Percentiles rank a stretch among this genome's conserved stretches.
These are phyloP conservation scores for Polyergus mexicanus DNA, from an alignment of 1,140 invertebrate genomes.

Conservation along the genomic window DNA sequence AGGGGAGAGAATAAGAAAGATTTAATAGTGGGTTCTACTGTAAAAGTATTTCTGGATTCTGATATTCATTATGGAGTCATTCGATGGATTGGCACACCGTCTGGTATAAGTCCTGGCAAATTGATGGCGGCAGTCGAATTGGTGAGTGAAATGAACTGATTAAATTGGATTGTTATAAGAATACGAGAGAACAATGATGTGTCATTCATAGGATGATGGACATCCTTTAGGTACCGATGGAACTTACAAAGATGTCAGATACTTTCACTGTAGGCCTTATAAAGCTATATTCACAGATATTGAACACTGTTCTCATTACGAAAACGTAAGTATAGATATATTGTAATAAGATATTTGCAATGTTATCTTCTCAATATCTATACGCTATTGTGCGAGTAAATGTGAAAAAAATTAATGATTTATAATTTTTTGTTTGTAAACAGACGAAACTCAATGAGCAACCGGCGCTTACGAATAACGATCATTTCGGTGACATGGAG, in stretches of 20 bases:
- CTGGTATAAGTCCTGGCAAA: constrained; percentile 84
- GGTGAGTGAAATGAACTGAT: constrained; percentile 83
- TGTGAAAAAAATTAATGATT: constrained; percentile 68
- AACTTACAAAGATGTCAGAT: constrained; percentile 89
- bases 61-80: constrained; percentile 92
- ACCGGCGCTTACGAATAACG: constrained; percentile 66
- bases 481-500: constrained; percentile 89
- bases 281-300: constrained; percentile 93
- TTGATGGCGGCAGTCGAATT: constrained; percentile 90
- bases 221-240: constrained; percentile 91
- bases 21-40: constrained; percentile 91
- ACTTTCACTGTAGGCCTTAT: constrained; percentile 91
- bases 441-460: constrained; percentile 72
- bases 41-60: constrained; percentile 89
- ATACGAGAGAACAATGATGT: not conserved
- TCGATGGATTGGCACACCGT: constrained; percentile 93
- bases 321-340: constrained; percentile 90
- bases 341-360: constrained; percentile 79
- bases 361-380: constrained; percentile 65
- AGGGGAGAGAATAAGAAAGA: constrained; percentile 83
- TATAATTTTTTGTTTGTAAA: constrained; percentile 53
- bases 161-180: not conserved
- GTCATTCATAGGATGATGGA: constrained; percentile 87
- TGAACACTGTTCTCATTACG: constrained; percentile 92
- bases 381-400: constrained; percentile 37